Conservation (phyloP, 2,113 vertebrate species). For the Colaptes auratus region DNA sequence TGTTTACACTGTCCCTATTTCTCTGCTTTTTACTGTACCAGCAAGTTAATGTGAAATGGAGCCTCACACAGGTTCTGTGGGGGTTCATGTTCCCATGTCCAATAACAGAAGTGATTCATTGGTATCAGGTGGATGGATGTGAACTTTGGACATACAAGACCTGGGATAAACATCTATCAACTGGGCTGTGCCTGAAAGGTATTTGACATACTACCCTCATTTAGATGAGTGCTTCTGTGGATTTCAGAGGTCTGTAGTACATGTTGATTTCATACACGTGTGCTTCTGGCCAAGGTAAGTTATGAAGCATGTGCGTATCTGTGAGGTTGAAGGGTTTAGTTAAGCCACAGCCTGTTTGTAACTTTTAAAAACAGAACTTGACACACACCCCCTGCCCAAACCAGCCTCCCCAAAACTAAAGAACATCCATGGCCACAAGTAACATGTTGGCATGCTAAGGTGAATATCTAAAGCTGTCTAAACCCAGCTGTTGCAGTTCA, state of each 20-base stretch:
- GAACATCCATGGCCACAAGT: background rate
- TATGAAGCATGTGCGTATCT: background rate
- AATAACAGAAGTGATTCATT: background rate
- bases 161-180: background rate
- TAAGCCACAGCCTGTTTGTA: background rate
- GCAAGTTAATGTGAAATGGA: background rate
- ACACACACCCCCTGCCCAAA: background rate
- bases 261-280: background rate
- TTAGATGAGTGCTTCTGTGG: background rate
- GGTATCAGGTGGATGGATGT: background rate
- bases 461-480: background rate
- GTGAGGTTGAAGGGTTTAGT: background rate
- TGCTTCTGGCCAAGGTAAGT: background rate
- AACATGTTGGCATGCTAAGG: background rate
- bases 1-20: fast-evolving
- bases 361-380: background rate
- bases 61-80: fast-evolving
- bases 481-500: background rate
- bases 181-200: background rate
- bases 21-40: background rate
- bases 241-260: background rate
- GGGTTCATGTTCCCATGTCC: background rate
- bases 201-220: background rate
- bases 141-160: background rate
- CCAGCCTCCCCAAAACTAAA: background rate